Base-by-base conservation (phyloP, 1,140 invertebrate genomes). In the Eriocheir sinensis region DNA sequence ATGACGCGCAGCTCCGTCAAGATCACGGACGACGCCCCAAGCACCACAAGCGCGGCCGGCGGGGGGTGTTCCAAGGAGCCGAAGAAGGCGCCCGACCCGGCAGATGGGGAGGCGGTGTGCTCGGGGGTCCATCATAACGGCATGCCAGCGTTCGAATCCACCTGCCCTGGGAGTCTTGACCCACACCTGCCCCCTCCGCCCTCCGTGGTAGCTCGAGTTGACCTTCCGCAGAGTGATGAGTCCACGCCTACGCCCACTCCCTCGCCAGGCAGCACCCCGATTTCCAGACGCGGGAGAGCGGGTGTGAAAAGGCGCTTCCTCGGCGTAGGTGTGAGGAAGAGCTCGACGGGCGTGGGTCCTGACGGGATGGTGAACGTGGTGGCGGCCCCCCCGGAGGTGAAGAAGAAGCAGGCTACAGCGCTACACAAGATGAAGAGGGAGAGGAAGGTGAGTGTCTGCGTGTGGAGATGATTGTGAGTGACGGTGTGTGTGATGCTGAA, bases 401-500 rank as follows among this genome's bases (percentile, higher is more conserved):
- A 95, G 91, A 96, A 96, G 89, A 95, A 95, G 80, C 94, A 96
- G 72, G 92, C 95, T n/a, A n/a, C n/a, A 9, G 89, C 95, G 2
- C 86, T 96, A 27, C 94, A 95, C 80, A 96, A 96, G 93, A 96
- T 96, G 95, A 96, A 96, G 91, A 79, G 95, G 53, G 95, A 96
- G 83, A 96, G 95, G 85, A 96, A 96, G 94, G 95, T 96, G 88
- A 91, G 95, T 89, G 60, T n/a, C n/a, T n/a, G n/a, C n/a, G n/a
- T n/a, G n/a, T n/a, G n/a, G n/a, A n/a, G 32, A 38, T 9, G 89
- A 3, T n/a, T 4, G 36, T 8, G 86, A 30, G 81, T 9, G 81
- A n/a, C n/a, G n/a, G 81, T 27, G 81, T 30, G 81, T 9, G 81
- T 9, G n/a, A n/a, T n/a, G n/a, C n/a, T n/a, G n/a, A n/a, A n/a